phyloP scores from a whole-genome alignment of 2,113 vertebrate genomes.

The Gnathonemus echidnorhynchus region DNA sequence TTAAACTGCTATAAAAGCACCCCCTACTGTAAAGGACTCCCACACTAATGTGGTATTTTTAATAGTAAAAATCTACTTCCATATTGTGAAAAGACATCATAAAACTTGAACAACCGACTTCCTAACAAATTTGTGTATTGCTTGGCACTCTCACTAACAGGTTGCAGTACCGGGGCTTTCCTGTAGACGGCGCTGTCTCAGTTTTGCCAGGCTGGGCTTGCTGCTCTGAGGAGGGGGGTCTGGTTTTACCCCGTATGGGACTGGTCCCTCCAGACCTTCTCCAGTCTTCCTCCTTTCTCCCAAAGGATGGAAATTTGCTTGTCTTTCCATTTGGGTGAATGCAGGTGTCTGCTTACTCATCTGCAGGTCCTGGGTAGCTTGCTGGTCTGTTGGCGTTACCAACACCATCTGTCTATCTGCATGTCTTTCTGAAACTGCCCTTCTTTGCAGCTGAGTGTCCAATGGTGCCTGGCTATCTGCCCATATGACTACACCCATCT shows the following conservation, averaged over 20 bases:
- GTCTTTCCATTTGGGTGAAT: constrained; percentile 15
- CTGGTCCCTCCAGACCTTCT: constrained; percentile 4
- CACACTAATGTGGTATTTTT: neutral
- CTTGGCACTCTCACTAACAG: neutral
- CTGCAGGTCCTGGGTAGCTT: neutral
- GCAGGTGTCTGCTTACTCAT: neutral
- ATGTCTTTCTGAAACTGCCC: neutral
- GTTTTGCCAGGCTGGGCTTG: constrained; percentile 52
- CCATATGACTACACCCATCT: neutral
- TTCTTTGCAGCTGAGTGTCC: neutral
- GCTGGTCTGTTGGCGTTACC: neutral
- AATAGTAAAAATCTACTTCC: neutral
- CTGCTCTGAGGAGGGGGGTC: constrained; percentile 54
- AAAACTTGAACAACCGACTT: neutral
- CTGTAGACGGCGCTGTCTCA: constrained; percentile 61
- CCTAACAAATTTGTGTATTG: neutral
- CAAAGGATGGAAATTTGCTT: constrained; percentile 8
- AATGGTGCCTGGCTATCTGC: neutral
- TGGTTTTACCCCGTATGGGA: constrained; percentile 39
- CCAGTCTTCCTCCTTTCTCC: constrained; percentile 23
- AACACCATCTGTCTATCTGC: constrained; percentile 4
- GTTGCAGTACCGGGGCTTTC: constrained; percentile 57
- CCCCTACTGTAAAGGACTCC: neutral
- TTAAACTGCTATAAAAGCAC: neutral
- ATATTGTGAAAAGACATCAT: neutral